Base-by-base conservation (phyloP, 2,888 invertebrate genomes). In the Archips crataeganus region DNA sequence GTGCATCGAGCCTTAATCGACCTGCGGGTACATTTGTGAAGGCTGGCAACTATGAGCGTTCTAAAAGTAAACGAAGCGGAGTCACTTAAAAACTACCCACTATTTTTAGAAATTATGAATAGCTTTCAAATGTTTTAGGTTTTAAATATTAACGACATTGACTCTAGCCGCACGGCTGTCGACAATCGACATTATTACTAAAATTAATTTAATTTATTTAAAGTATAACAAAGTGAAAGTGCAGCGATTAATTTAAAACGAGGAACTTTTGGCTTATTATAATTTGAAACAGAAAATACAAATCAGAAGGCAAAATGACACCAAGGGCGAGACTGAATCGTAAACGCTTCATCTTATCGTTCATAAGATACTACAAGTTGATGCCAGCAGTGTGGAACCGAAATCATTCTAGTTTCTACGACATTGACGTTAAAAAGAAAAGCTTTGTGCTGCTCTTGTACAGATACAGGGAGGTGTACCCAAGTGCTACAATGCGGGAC, bases 371-470 rank as follows among this genome's bases (percentile, higher is more conserved):
- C 13, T 69, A 64, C 32, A 68, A 69, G 11, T 0, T 45, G 5
- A n/a, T 73, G 23, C 73, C 73, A 6, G 39, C 73, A 3, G 0
- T 73, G 42, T 73, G 73, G 73, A 69, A 73, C 15, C 0, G 13
- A 2, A 64, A 69, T 15, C 39, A 49, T 51, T 10, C 11, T 2
- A 49, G 59, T 13, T 73, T 64, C 36, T 32, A 36, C 8, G 9
- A 69, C 32, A 11, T 10, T 1, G 6, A 0, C 1, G 2, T 15
- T 2, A 69, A 47, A 49, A 32, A n/a, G 39, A 73, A 64, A 69
- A 42, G 59, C 3, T 68, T 47, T 10, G 0, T 64, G 11, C 13
- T 73, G 23, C 59, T 73, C 15, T 34, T 69, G 13, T 64, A 69
- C 10, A 69, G 69, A 34, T 73, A 69, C 34, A 59, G 42, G 51